Evolutionary conservation across 1,140 invertebrate species (phyloP), one percentile per base, ranked within the genome.

Genomic region (Drosophila bocki): DNA sequence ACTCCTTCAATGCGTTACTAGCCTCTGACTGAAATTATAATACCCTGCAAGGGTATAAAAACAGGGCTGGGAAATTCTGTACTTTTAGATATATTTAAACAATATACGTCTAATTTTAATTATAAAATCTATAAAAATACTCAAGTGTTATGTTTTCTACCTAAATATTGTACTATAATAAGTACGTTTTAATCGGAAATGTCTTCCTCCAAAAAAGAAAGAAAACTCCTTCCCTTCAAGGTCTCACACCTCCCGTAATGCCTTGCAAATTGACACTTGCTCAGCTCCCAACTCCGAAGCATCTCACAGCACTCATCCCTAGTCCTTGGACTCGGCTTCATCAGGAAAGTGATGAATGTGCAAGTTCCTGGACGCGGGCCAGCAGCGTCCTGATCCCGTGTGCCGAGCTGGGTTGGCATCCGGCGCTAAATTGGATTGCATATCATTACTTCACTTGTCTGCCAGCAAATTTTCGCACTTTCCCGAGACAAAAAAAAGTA

Each of bases 401-500:
- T 86, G 35, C 75, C 63, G 75, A 47, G 60, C 54, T 51, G 41
- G 63, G 62, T 26, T 32, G 69, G 68, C 70, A 74, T 74, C 70
- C 70, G 69, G 69, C 60, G 47, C 42, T 79, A 91, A 90, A 90
- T 90, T 90, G 85, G 85, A 90, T 90, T 90, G 85, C 85, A 90
- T 90, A 91, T 85, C 85, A 90, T 90, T 90, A 90, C 79, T 88
- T 88, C 85, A 88, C 85, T 88, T 88, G 85, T 91, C 84, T 81
- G 78, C 22, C 75, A 72, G 45, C 74, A 81, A 90, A 90, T 90
- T 84, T 88, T 85, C 85, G 64, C 84, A 87, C 85, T 87, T 83
- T 79, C 56, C 58, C 57, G 39, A 26, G 22, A 3, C 29, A 61
- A 35, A 39, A 64, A 50, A 57, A 44, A 76, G 22, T 7, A 59